These are phyloP conservation scores for Drosophila emarginata DNA, from an alignment of 2,888 invertebrate genomes.

Conservation along the genomic window DNA sequence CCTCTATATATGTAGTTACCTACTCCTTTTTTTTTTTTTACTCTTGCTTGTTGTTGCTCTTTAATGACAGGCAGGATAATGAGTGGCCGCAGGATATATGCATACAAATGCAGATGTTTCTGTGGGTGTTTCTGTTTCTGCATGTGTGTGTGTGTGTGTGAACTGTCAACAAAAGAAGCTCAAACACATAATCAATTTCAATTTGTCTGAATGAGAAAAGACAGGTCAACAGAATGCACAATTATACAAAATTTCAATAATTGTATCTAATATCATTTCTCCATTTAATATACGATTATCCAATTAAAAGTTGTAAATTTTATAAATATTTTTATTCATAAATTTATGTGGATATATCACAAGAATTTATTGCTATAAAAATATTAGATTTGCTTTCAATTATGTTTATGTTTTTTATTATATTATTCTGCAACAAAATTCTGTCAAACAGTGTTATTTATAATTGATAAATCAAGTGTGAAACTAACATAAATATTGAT, in stretches of 20 bases:
- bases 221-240: background rate
- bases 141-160: background rate
- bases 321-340: too few relatives aligned
- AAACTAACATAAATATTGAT: background rate
- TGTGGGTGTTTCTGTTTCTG: too few relatives aligned
- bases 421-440: background rate
- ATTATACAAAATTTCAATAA: background rate
- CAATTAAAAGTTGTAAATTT: too few relatives aligned
- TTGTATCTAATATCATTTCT: too few relatives aligned
- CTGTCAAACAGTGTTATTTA: background rate
- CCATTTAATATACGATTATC: background rate
- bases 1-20: background rate
- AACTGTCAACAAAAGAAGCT: background rate
- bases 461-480: background rate
- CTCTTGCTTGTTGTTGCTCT: background rate
- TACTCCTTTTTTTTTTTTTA: background rate
- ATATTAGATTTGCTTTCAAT: too few relatives aligned
- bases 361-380: too few relatives aligned
- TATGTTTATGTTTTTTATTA: too few relatives aligned
- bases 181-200: slow-evolving; percentile 6
- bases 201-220: background rate
- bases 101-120: background rate
- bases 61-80: slow-evolving; percentile 1
- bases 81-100: slow-evolving; percentile 5
- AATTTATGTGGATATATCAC: too few relatives aligned